phyloP scores from a whole-genome alignment of 2,797 vertebrate genomes.

The Eulemur coronatus region DNA sequence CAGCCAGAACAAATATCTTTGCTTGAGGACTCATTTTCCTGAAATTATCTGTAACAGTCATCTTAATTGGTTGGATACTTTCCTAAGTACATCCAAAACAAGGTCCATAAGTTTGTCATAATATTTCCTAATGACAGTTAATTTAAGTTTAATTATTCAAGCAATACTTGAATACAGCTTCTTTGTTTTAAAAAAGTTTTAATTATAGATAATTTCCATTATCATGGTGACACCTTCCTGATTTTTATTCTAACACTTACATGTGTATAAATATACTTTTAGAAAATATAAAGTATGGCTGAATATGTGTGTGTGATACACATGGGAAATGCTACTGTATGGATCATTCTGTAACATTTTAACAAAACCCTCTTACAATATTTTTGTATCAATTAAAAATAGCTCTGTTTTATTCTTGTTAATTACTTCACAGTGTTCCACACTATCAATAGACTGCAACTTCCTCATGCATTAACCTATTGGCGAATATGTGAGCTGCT shows the following conservation, averaged over 20 bases:
- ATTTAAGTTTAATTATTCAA: slow-evolving; percentile 59
- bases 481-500: neutral
- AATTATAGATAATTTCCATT: slow-evolving; percentile 55
- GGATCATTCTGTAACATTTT: neutral
- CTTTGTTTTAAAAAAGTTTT: slow-evolving; percentile 23
- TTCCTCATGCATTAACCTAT: neutral
- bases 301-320: neutral
- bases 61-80: slow-evolving; percentile 54
- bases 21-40: neutral
- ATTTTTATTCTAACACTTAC: neutral
- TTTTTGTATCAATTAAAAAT: neutral
- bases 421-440: neutral
- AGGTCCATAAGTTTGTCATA: slow-evolving; percentile 37
- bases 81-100: slow-evolving; percentile 53
- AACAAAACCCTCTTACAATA: neutral
- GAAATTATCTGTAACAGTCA: slow-evolving; percentile 30
- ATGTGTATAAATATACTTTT: neutral
- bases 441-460: neutral
- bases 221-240: neutral
- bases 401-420: neutral
- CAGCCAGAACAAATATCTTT: slow-evolving; percentile 32
- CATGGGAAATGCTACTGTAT: neutral
- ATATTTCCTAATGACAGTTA: slow-evolving; percentile 51
- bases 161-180: neutral
- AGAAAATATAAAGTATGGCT: neutral